Percentiles rank a stretch among this genome's conserved stretches.
These are phyloP conservation scores for Meles meles DNA, from an alignment of 2,113 vertebrate species.

Conservation along the genomic window DNA sequence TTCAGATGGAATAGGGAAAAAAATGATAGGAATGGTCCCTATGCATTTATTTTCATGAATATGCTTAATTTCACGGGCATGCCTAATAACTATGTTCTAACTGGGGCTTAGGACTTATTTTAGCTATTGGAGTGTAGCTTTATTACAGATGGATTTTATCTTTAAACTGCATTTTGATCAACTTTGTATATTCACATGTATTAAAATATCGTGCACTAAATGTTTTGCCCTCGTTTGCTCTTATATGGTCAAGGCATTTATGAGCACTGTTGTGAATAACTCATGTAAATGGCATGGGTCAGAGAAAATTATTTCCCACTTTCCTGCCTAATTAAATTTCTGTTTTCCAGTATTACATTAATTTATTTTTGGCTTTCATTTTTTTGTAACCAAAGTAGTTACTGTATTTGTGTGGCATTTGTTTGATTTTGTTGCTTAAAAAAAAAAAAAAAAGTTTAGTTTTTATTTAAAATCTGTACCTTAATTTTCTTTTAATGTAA, in stretches of 20 bases:
- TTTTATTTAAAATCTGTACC: conserved; percentile 70
- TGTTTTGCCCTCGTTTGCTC: conserved; percentile 59
- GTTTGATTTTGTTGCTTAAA: conserved; percentile 64
- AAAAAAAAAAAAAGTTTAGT: conserved; percentile 38
- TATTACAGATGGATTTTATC: conserved; percentile 67
- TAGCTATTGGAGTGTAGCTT: conserved; percentile 66
- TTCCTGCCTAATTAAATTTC: conserved; percentile 65
- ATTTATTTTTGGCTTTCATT: conserved; percentile 76
- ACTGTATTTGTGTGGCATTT: conserved; percentile 66
- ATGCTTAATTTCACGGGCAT: conserved; percentile 41
- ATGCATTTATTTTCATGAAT: conserved; percentile 38
- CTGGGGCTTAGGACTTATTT: conserved; percentile 41
- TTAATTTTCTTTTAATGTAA: conserved; percentile 67
- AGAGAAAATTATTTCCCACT: conserved; percentile 52
- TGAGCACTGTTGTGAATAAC: conserved; percentile 37
- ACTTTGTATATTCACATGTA: conserved; percentile 71
- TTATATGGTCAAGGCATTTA: conserved; percentile 30
- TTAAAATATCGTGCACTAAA: conserved; percentile 58
- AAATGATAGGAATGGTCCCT: conserved; percentile 28
- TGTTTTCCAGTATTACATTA: conserved; percentile 71
- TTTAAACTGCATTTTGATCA: conserved; percentile 69
- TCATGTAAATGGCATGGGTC: conserved; percentile 53
- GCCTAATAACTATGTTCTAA: conserved; percentile 48
- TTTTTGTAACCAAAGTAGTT: conserved; percentile 64
- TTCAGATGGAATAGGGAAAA: background rate